phyloP scores from a whole-genome alignment of 2,113 vertebrate species.

The Corythoichthys intestinalis region DNA sequence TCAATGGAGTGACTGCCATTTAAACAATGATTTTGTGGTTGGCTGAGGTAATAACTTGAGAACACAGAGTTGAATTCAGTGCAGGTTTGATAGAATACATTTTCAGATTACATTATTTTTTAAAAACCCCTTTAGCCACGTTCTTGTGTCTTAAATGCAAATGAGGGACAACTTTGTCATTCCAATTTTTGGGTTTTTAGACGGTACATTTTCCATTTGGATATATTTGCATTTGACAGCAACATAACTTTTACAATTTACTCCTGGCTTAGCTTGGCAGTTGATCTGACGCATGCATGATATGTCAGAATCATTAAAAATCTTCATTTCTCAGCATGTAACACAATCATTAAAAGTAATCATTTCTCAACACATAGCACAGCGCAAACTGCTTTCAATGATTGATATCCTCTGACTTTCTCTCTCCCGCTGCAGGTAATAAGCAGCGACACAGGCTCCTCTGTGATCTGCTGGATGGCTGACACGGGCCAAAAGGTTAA shows the following conservation, averaged over 20 bases:
- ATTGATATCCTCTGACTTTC: slow-evolving; percentile 21
- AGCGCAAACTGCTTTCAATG: slow-evolving; percentile 23
- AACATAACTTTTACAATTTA: slow-evolving; percentile 14
- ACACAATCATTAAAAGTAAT: slow-evolving; percentile 1
- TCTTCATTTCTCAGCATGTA: not conserved
- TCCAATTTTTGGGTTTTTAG: not conserved
- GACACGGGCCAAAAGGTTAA: slow-evolving; percentile 83
- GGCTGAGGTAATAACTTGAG: not conserved
- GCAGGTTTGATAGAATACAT: not conserved
- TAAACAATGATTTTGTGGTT: not conserved
- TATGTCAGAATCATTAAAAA: slow-evolving; percentile 28
- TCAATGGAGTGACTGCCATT: not conserved
- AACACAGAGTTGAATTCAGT: not conserved
- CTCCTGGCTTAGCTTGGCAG: slow-evolving; percentile 14
- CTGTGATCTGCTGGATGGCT: slow-evolving; percentile 78
- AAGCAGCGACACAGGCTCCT: slow-evolving; percentile 73
- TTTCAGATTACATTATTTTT: not conserved
- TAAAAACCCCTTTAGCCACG: not conserved
- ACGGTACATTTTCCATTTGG: slow-evolving; percentile 9
- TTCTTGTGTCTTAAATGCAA: not conserved
- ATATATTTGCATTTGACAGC: slow-evolving; percentile 17
- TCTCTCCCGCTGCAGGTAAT: slow-evolving; percentile 67
- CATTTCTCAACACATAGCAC: not conserved
- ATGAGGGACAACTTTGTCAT: not conserved
- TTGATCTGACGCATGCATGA: slow-evolving; percentile 16